Conservation (phyloP, 2,888 invertebrate species). For the Auanema freiburgensis region DNA sequence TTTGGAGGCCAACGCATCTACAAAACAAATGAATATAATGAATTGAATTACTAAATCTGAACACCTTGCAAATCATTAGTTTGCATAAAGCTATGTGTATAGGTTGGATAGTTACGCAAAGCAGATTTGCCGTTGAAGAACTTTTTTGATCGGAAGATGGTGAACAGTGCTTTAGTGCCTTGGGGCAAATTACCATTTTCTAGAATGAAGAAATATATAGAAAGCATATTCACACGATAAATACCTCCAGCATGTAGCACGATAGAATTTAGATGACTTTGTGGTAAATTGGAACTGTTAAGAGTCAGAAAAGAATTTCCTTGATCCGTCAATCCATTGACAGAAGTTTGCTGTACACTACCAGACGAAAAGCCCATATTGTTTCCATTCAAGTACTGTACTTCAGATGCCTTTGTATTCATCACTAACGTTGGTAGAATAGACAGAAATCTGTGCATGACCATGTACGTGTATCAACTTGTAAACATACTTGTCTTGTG, state of each 20-base stretch:
- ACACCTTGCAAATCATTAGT: too few species aligned
- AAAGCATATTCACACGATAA: too few species aligned
- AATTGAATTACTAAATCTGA: too few species aligned
- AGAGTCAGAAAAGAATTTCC: not conserved
- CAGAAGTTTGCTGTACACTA: not conserved
- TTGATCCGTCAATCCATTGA: conserved; percentile 11
- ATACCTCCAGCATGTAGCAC: too few species aligned
- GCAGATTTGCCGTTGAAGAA: conserved; percentile 19
- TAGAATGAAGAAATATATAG: not conserved
- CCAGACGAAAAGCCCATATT: conserved; percentile 17
- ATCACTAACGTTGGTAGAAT: conserved; percentile 16
- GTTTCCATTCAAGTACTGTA: conserved; percentile 13
- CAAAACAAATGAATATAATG: too few species aligned
- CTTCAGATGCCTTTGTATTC: not conserved
- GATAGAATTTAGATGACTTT: too few species aligned
- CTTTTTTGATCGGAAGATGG: conserved; percentile 30
- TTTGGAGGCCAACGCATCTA: conserved; percentile 11
- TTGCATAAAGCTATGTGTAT: too few species aligned
- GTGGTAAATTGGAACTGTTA: too few species aligned
- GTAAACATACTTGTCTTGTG: conserved; percentile 5
- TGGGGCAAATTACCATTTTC: not conserved
- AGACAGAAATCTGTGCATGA: not conserved
- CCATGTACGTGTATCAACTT: too few species aligned
- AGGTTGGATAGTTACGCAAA: too few species aligned
- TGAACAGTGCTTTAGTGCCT: conserved; percentile 30